Base-by-base conservation (phyloP, 2,113 vertebrate genomes). In the Cardinalis cardinalis region DNA sequence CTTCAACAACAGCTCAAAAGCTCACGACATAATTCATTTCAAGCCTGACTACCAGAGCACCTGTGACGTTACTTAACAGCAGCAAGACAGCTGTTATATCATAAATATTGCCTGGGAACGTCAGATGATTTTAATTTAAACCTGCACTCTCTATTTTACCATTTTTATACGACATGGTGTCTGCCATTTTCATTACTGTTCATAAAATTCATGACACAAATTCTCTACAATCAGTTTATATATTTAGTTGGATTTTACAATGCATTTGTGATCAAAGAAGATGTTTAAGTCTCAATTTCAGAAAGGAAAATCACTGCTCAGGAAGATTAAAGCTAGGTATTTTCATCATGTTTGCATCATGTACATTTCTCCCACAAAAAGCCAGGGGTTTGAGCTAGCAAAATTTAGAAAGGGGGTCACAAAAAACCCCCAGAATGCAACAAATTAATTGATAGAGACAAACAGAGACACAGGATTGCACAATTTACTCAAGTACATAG, bases 401-500 rank as follows among this genome's bases (percentile, higher is more conserved):
- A 34, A 85, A 65, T 41, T 71, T 61, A 61, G 72, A 69, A 89
- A 60, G 9, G 3, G 86, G 9, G 26, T 7, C 41, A 87, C 23
- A 73, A 89, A 79, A 60, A 14, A 1, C 0, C 4, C 0, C 0
- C 36, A 41, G 10, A 84, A 89, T 1, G 3, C 41, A 78, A 70
- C 60, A 81, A 72, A 84, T 44, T 61, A 84, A 56, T 20, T 51
- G 20, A 38, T 53, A 78, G 53, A 90, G 46, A 95, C 48, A 87
- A 84, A 89, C 6, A 14, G 23, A 88, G 44, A 78, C n/a, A 48
- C 36, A 75, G 53, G 16, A 74, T 49, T 60, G 26, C n/a, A 59
- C 60, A 63, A 15, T 90, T 91, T 58, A 84, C 34, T 75, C 24
- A 80, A 63, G 20, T 59, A 60, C 7, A 2, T 10, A 79, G 38